phyloP scores from a whole-genome alignment of 2,797 vertebrate genomes.

The Oreonectes daqikongensis region DNA sequence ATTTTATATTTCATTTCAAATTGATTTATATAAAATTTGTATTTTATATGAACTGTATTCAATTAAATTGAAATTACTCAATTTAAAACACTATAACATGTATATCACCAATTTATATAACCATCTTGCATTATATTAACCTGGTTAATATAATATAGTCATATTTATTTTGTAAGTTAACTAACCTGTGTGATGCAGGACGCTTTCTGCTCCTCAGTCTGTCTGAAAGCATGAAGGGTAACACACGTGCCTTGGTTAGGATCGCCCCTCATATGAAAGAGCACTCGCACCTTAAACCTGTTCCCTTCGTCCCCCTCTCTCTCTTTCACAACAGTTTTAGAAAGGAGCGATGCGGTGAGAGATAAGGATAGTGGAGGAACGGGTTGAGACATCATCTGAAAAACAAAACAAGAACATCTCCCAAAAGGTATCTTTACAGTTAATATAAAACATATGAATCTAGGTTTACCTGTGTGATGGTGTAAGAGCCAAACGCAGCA shows the following conservation, averaged over 20 bases:
- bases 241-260: conserved; percentile 63
- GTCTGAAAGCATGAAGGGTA: conserved; percentile 74
- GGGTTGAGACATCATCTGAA: conserved; percentile 68
- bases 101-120: too few species aligned
- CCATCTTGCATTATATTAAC: too few species aligned
- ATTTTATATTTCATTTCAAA: too few species aligned
- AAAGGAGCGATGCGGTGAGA: conserved; percentile 70
- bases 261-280: conserved; percentile 69
- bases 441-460: neutral
- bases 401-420: neutral
- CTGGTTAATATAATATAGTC: neutral
- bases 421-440: neutral
- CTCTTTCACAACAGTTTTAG: conserved; percentile 65
- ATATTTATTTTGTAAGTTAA: neutral
- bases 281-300: conserved; percentile 63
- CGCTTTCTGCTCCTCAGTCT: conserved; percentile 72
- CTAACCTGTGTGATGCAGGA: conserved; percentile 75
- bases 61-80: too few species aligned
- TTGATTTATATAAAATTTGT: too few species aligned
- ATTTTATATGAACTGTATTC: too few species aligned
- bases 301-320: conserved; percentile 50
- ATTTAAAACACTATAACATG: too few species aligned
- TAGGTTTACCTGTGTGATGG: conserved; percentile 69
- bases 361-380: conserved; percentile 58
- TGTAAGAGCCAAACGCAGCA: conserved; percentile 74